Percentiles rank a stretch among this genome's conserved stretches.
These are phyloP conservation scores for Ctenochaetus hawaiiensis DNA, from an alignment of 2,797 vertebrate genomes.

Conservation along the genomic window DNA sequence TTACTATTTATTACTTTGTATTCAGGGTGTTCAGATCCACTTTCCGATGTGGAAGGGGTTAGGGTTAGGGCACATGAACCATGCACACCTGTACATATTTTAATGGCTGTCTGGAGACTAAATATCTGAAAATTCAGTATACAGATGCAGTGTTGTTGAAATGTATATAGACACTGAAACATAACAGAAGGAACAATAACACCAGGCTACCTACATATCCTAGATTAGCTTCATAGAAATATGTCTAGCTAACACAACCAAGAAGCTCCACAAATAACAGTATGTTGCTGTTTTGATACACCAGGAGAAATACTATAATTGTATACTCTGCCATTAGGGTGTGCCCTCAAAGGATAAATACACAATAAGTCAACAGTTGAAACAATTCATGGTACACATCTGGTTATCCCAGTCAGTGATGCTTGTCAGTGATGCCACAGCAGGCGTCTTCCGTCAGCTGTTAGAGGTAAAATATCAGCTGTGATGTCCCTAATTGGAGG, in stretches of 20 bases:
- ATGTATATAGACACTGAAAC: too few species aligned
- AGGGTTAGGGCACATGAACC: too few species aligned
- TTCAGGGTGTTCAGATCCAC: too few species aligned
- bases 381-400: not conserved
- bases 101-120: too few species aligned
- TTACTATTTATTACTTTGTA: too few species aligned
- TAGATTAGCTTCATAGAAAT: not conserved
- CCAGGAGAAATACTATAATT: not conserved
- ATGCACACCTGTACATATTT: too few species aligned
- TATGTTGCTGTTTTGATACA: not conserved
- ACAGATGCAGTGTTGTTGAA: not conserved
- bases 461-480: conserved; percentile 18
- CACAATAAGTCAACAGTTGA: not conserved
- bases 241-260: not conserved
- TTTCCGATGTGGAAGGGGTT: too few species aligned
- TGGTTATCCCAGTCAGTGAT: not conserved
- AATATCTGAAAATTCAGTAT: too few species aligned
- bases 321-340: not conserved
- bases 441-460: conserved; percentile 24
- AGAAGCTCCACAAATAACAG: not conserved
- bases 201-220: not conserved
- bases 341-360: not conserved
- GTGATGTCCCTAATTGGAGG: not conserved
- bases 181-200: too few species aligned
- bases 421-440: conserved; percentile 14